Conservation (phyloP, 64 coral and sea anemone species). For the Dendrophyllia cribrosa region DNA sequence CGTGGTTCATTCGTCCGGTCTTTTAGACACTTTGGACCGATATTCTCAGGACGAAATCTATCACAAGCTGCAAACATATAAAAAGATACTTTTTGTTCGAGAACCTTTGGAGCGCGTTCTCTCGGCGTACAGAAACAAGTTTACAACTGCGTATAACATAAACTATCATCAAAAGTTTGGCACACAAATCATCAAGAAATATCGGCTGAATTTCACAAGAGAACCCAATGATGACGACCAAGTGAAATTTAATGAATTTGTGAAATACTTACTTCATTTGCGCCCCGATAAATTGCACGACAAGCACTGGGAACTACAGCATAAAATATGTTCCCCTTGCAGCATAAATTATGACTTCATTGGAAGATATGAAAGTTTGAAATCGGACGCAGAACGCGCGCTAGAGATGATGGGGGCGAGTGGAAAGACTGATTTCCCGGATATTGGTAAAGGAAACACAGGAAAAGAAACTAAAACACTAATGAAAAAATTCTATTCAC, state of each 20-base stretch:
- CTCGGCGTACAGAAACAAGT: conserved; percentile 86
- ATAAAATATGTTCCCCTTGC: conserved; percentile 29
- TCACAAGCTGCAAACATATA: conserved; percentile 60
- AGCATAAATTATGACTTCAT: conserved; percentile 41
- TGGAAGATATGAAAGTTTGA: conserved; percentile 38
- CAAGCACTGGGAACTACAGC: neutral
- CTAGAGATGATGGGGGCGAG: conserved; percentile 4
- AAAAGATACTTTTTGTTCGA: conserved; percentile 85
- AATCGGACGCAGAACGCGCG: neutral
- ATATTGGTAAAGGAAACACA: neutral
- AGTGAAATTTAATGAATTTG: neutral
- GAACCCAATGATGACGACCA: neutral
- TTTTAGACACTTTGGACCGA: neutral
- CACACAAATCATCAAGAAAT: neutral
- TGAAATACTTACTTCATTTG: neutral
- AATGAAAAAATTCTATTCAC: conserved; percentile 34
- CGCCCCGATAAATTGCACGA: neutral
- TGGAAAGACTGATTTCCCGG: neutral
- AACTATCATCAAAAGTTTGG: neutral
- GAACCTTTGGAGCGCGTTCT: conserved; percentile 81
- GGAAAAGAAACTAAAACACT: neutral
- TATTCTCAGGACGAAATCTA: neutral
- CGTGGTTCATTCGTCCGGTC: neutral
- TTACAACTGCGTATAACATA: neutral
- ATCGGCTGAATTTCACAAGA: neutral